Conservation (phyloP, 2,797 vertebrate genomes). For the Cuniculus paca region DNA sequence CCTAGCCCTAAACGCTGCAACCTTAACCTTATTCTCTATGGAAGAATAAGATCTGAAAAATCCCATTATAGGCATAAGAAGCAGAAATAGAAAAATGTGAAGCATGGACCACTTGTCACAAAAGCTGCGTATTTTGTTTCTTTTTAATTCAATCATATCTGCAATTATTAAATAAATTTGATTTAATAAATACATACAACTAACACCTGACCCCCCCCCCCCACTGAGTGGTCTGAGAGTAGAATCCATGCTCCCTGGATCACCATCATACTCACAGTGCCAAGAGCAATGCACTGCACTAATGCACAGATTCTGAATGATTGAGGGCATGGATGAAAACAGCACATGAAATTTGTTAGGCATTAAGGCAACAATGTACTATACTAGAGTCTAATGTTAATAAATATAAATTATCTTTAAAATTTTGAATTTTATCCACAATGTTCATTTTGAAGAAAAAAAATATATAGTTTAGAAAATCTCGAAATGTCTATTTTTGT, state of each 20-base stretch:
- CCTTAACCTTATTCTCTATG: no score
- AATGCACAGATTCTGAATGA: neutral
- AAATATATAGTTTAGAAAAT: neutral
- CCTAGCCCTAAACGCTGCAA: neutral
- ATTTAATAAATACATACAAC: neutral
- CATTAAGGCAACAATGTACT: neutral
- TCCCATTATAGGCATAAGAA: accelerated
- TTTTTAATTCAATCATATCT: neutral
- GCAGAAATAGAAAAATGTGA: neutral
- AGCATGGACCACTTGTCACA: neutral
- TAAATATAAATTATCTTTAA: neutral
- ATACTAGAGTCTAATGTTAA: neutral
- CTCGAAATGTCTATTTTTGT: neutral
- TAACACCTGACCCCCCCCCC: no score
- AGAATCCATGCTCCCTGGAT: neutral
- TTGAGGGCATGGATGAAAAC: neutral
- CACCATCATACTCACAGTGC: neutral
- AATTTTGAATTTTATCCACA: neutral
- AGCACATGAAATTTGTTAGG: neutral
- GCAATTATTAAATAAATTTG: neutral
- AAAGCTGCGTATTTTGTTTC: neutral
- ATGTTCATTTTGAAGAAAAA: neutral
- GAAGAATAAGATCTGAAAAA: neutral
- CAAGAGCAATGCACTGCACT: neutral
- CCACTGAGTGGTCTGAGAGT: neutral